Percentiles rank a stretch among this genome's conserved stretches.
Conservation (phyloP, 2,797 vertebrate genomes). For the Nasua narica region DNA sequence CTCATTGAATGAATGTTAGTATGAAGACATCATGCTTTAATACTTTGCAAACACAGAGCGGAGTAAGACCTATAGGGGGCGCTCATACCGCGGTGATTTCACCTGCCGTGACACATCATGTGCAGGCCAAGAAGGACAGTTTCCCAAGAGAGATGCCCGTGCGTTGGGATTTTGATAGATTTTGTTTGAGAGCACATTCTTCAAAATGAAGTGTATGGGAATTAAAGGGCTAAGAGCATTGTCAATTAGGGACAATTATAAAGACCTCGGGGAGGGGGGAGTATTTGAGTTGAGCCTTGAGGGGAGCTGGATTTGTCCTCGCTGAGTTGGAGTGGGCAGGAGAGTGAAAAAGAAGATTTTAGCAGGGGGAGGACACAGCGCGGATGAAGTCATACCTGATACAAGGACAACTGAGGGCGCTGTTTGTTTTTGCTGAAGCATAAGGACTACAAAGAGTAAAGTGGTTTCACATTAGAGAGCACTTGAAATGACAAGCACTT, state of each 20-base stretch:
- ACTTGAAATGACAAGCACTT: not conserved
- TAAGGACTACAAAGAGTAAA: not conserved
- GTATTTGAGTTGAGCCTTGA: not conserved
- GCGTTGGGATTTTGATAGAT: not conserved
- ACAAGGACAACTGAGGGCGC: not conserved
- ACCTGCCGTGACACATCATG: not conserved
- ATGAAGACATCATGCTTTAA: not conserved
- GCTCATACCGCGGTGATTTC: not conserved
- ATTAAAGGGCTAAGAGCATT: not conserved
- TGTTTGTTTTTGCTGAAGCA: not conserved
- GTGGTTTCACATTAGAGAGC: not conserved
- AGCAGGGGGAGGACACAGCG: not conserved
- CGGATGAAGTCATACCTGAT: not conserved
- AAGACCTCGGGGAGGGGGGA: not conserved
- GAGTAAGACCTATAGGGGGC: not conserved
- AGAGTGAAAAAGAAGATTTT: not conserved
- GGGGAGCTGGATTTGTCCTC: not conserved
- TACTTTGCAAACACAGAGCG: not conserved
- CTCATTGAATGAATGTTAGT: not conserved
- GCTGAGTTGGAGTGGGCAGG: not conserved
- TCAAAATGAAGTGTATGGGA: not conserved
- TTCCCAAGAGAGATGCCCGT: not conserved
- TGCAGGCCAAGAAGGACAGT: not conserved
- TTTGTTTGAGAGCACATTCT: not conserved
- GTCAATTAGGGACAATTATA: not conserved